A percentile compares a stretch with the other conserved stretches of the same genome.
Conservation (phyloP, 1,140 invertebrate genomes). For the Andrena cerasifolii region DNA sequence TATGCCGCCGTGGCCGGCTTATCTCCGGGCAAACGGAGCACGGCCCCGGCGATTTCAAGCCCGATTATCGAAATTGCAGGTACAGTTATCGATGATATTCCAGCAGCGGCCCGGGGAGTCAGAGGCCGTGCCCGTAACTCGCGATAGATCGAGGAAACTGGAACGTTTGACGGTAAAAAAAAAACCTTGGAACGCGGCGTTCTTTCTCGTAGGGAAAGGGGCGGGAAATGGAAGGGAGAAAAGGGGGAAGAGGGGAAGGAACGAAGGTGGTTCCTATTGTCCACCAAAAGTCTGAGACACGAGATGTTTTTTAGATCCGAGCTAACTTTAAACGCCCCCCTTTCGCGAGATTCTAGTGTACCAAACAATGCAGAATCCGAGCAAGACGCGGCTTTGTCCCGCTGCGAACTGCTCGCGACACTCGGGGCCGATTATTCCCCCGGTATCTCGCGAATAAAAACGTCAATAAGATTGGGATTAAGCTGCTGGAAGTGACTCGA, state of each 20-base stretch:
- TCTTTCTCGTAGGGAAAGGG: constrained; percentile 22
- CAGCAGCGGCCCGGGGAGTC: constrained; percentile 16
- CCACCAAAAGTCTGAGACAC: not conserved
- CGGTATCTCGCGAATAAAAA: not conserved
- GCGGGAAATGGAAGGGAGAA: constrained; percentile 17
- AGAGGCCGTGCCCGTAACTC: constrained; percentile 43
- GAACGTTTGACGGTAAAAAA: constrained; percentile 62
- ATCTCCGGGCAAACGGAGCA: constrained; percentile 24
- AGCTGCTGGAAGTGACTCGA: no score
- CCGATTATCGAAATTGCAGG: constrained; percentile 32
- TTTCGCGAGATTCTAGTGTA: not conserved
- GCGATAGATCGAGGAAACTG: constrained; percentile 54
- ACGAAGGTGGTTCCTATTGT: constrained; percentile 17
- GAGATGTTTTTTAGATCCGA: constrained; percentile 33
- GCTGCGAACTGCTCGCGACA: constrained; percentile 15
- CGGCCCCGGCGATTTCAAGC: constrained; percentile 18
- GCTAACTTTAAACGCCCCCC: constrained; percentile 23
- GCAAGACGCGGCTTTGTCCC: constrained; percentile 10
- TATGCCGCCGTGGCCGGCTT: not conserved
- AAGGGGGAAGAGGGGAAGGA: constrained; percentile 4
- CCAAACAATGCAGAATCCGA: constrained; percentile 27
- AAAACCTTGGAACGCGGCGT: constrained; percentile 15
- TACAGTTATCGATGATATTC: constrained; percentile 56
- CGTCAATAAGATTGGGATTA: no score
- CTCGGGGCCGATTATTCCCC: not conserved